These are phyloP conservation scores for Strix occidentalis DNA, from an alignment of 2,797 vertebrate species.

Conservation along the genomic window DNA sequence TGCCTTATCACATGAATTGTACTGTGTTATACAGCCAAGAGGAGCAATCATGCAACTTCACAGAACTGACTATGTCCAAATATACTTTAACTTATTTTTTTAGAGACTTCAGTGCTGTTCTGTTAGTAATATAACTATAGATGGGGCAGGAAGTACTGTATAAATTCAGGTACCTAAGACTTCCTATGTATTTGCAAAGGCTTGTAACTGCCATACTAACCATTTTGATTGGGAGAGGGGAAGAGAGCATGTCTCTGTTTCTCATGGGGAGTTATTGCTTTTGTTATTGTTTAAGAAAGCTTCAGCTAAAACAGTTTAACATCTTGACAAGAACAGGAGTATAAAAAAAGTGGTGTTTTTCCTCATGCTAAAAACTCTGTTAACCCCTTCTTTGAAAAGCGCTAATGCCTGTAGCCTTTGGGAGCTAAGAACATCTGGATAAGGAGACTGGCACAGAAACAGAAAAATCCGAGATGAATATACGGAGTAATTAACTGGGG, in stretches of 20 bases:
- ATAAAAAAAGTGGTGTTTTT: not conserved
- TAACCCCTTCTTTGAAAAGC: not conserved
- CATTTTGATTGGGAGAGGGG: accelerated
- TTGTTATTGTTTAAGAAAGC: not conserved
- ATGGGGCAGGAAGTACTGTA: not conserved
- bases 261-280: not conserved
- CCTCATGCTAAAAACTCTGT: not conserved
- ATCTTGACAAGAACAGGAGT: not conserved
- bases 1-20: not conserved
- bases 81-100: not conserved
- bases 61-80: not conserved
- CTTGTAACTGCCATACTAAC: not conserved
- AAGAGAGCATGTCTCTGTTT: not conserved
- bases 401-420: not conserved
- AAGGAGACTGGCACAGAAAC: not conserved
- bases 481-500: not conserved
- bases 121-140: not conserved
- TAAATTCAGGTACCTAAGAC: not conserved
- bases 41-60: not conserved
- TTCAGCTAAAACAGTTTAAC: not conserved
- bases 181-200: not conserved
- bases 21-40: not conserved
- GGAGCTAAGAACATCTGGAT: not conserved
- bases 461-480: not conserved
- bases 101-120: not conserved